Conservation (phyloP, 2,113 vertebrate species). For the Brachypteracias leptosomus region DNA sequence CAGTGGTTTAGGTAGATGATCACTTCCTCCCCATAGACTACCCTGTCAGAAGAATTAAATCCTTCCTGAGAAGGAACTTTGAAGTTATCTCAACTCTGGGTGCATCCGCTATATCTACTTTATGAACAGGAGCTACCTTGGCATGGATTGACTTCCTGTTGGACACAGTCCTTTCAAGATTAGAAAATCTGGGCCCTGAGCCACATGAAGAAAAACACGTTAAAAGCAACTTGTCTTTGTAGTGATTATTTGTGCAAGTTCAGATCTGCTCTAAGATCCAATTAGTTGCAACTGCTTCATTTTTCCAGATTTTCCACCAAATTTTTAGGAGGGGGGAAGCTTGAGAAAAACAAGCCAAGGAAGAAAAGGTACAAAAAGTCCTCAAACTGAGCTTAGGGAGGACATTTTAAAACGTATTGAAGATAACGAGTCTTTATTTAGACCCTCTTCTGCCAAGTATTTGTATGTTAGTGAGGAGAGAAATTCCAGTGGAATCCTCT, state of each 20-base stretch:
- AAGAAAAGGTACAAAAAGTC: not conserved
- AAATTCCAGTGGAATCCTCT: not conserved
- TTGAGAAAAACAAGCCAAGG: not conserved
- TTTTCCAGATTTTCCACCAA: not conserved
- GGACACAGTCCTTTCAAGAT: constrained; percentile 4
- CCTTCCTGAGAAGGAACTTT: constrained; percentile 26
- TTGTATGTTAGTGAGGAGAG: not conserved
- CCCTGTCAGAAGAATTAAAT: constrained; percentile 17
- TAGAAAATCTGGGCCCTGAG: constrained; percentile 16
- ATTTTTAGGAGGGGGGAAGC: too few species aligned
- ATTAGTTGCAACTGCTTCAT: not conserved
- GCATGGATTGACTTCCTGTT: constrained; percentile 23
- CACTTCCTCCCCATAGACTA: constrained; percentile 15
- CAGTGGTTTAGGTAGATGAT: not conserved
- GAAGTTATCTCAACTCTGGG: constrained; percentile 13
- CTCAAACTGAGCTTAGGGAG: not conserved
- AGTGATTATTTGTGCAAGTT: not conserved
- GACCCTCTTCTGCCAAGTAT: not conserved
- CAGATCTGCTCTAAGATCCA: not conserved
- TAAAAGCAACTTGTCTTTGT: not conserved
- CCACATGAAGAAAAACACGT: not conserved
- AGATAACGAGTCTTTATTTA: not conserved
- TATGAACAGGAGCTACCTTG: not conserved
- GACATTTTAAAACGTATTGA: not conserved
- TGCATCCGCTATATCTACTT: not conserved